A percentile compares a stretch with the other conserved stretches of the same genome.
Evolutionary conservation across 2,113 vertebrate genomes (phyloP).

Genomic region (Oxygymnocypris stewartii): DNA sequence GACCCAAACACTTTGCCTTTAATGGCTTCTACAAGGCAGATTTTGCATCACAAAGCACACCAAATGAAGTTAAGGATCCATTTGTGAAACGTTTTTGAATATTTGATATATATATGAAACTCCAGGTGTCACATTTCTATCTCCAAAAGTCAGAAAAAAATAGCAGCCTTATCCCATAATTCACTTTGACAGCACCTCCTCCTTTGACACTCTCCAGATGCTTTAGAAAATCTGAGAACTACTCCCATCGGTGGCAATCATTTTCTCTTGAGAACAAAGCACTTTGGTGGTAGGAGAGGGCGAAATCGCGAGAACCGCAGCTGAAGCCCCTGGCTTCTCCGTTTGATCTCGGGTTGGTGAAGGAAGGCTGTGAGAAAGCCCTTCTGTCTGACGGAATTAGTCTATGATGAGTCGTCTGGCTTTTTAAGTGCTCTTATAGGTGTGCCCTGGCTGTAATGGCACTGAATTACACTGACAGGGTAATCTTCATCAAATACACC

Average conservation of each 20-base stretch:
- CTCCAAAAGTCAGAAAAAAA: constrained; percentile 16
- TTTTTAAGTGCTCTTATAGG: constrained; percentile 30
- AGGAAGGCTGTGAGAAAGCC: constrained; percentile 34
- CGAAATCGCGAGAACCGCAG: neutral
- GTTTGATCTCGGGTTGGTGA: constrained; percentile 34
- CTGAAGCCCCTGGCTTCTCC: constrained; percentile 17
- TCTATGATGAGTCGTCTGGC: constrained; percentile 23
- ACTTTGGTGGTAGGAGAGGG: constrained; percentile 22
- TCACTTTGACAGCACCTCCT: constrained; percentile 29
- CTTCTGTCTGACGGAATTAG: constrained; percentile 43
- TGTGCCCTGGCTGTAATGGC: constrained; percentile 39
- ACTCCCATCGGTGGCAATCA: constrained; percentile 10
- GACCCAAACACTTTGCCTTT: constrained; percentile 1
- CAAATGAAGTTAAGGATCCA: neutral
- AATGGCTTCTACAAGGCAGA: constrained; percentile 9
- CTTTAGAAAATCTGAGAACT: constrained; percentile 30
- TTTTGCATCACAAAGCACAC: neutral
- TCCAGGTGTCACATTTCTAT: constrained; percentile 33
- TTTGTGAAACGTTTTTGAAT: constrained; percentile 12
- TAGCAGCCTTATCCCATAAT: constrained; percentile 28
- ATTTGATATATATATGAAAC: constrained; percentile 13
- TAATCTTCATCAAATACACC: constrained; percentile 19
- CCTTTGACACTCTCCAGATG: constrained; percentile 26
- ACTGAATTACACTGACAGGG: constrained; percentile 41
- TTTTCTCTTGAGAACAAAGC: constrained; percentile 41